Percentiles rank a stretch among this genome's conserved stretches.
Evolutionary conservation across 2,888 invertebrate species (phyloP).

Genomic region (Epirrhoe alternata): DNA sequence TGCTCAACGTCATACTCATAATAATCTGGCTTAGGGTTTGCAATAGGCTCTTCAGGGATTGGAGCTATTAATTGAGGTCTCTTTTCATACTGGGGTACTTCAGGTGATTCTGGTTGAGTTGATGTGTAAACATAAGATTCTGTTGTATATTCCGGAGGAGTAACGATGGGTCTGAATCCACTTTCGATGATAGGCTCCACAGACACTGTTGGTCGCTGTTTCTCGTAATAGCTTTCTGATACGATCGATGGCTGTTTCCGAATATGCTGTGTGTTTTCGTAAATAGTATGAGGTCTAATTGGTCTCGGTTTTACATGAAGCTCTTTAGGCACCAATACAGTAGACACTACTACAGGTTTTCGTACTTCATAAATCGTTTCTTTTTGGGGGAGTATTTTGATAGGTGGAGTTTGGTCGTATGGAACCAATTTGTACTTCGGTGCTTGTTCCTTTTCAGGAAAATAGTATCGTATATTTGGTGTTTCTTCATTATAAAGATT

Average conservation of each 20-base stretch:
- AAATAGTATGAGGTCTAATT: slow-evolving; percentile 60
- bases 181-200: slow-evolving; percentile 67
- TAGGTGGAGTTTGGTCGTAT: slow-evolving; percentile 79
- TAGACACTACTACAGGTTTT: slow-evolving; percentile 58
- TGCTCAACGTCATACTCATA: slow-evolving; percentile 66
- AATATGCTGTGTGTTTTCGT: slow-evolving; percentile 55
- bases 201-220: slow-evolving; percentile 54
- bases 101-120: slow-evolving; percentile 45
- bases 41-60: slow-evolving; percentile 46
- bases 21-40: slow-evolving; percentile 59
- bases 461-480: slow-evolving; percentile 70
- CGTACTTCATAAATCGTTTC: slow-evolving; percentile 57
- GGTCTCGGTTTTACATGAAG: slow-evolving; percentile 69
- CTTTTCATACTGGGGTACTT: slow-evolving; percentile 50
- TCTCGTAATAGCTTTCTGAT: slow-evolving; percentile 76
- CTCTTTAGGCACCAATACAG: slow-evolving; percentile 60
- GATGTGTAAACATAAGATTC: slow-evolving; percentile 56
- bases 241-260: slow-evolving; percentile 65
- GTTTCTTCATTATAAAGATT: slow-evolving; percentile 64
- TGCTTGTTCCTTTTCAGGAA: slow-evolving; percentile 65
- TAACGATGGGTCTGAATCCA: slow-evolving; percentile 73
- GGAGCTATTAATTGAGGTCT: slow-evolving; percentile 53
- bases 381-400: slow-evolving; percentile 51
- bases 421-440: slow-evolving; percentile 80
- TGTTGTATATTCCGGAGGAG: slow-evolving; percentile 52